phyloP scores from a whole-genome alignment of 2,888 invertebrate genomes.

The Pristionchus fissidentatus region DNA sequence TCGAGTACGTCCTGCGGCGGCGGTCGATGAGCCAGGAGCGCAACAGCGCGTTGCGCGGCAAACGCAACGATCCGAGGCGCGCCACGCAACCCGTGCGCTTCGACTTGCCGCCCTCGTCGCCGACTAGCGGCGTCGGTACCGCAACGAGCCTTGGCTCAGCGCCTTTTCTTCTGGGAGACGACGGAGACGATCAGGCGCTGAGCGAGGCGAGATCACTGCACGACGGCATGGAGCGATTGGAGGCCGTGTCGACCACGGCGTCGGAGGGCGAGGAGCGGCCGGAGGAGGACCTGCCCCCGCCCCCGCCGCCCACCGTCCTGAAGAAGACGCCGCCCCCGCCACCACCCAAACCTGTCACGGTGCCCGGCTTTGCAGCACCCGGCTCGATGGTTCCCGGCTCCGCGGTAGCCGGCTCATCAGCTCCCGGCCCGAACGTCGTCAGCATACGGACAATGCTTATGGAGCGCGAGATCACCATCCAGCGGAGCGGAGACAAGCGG shows the following conservation, averaged over 20 bases:
- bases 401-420: constrained; percentile 51
- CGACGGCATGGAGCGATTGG: constrained; percentile 66
- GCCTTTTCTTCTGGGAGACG: constrained; percentile 61
- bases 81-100: constrained; percentile 74
- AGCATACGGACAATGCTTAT: constrained; percentile 40
- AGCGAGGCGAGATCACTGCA: constrained; percentile 64
- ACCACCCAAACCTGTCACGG: constrained; percentile 58
- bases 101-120: constrained; percentile 58
- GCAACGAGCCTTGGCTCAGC: constrained; percentile 57
- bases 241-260: constrained; percentile 57
- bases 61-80: constrained; percentile 76
- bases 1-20: constrained; percentile 70
- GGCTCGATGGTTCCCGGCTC: constrained; percentile 62
- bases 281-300: constrained; percentile 63
- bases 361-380: constrained; percentile 55
- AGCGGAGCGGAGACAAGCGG: constrained; percentile 15
- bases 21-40: constrained; percentile 67
- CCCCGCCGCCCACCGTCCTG: constrained; percentile 57
- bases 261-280: constrained; percentile 51
- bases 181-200: constrained; percentile 63
- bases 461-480: constrained; percentile 40
- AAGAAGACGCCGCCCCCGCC: constrained; percentile 62
- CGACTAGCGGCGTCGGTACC: constrained; percentile 56
- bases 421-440: constrained; percentile 47
- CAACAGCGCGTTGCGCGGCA: constrained; percentile 53